Percentiles rank a stretch among this genome's conserved stretches.
Conservation (phyloP, 2,888 invertebrate species). For the Spialia ferax region DNA sequence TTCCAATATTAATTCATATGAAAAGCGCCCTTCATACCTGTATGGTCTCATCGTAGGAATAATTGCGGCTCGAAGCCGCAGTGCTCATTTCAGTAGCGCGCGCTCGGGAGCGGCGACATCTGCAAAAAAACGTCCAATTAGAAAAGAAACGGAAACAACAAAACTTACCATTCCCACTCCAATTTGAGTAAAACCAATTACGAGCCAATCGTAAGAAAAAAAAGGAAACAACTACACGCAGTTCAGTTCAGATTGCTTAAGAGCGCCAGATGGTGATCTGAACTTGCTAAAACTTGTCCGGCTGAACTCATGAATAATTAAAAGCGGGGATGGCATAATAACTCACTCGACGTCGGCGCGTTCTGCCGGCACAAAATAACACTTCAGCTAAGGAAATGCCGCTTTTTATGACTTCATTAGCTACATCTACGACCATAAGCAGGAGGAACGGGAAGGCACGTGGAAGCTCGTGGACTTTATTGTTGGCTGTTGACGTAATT, state of each 20-base stretch:
- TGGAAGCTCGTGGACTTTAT: constrained; percentile 62
- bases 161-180: constrained; percentile 20
- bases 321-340: constrained; percentile 71
- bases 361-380: constrained; percentile 66
- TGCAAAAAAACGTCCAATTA: constrained; percentile 49
- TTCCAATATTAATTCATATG: neutral
- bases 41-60: constrained; percentile 81
- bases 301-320: constrained; percentile 79
- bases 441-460: constrained; percentile 50
- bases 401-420: constrained; percentile 80
- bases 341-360: constrained; percentile 63
- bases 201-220: constrained; percentile 48
- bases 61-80: constrained; percentile 69
- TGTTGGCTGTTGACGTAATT: constrained; percentile 56
- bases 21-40: constrained; percentile 58
- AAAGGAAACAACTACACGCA: constrained; percentile 45
- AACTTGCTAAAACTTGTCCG: constrained; percentile 71
- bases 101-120: constrained; percentile 71
- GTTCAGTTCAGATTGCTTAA: constrained; percentile 76
- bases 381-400: constrained; percentile 66
- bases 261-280: constrained; percentile 69
- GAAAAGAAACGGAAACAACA: constrained; percentile 17
- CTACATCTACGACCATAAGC: constrained; percentile 62
- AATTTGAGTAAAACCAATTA: constrained; percentile 30
- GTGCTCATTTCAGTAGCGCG: constrained; percentile 77